Base-by-base conservation (phyloP, 2,888 invertebrate genomes). In the Strigamia transsilvanica region DNA sequence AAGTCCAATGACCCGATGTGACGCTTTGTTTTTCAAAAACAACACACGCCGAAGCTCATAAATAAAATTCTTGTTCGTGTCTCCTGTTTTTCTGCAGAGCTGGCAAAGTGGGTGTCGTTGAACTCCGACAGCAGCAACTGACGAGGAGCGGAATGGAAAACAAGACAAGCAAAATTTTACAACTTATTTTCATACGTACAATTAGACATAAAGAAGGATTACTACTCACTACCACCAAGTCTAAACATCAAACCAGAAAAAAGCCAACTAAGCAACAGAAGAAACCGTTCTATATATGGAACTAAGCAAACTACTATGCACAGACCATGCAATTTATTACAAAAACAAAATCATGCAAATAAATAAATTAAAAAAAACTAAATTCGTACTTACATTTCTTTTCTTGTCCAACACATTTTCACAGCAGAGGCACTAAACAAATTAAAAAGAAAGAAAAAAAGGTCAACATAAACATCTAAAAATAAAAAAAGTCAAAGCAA, bases 101-200 rank as follows among this genome's bases (percentile, higher is more conserved):
- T 27, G 32, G 32, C 7, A 73, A 73, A 73, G 32, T 27, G 23
- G 27, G n/a, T 32, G 32, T 23, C 73, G 27, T 73, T 27, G 73
- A 23, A 23, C 73, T 73, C 73, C 73, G 23, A 73, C 7, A 73
- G 23, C 23, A 23, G 73, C 73, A 27, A 73, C 73, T 73, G 73
- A 73, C 73, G 73, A 32, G 46, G 46, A 46, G 10, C 46, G 46
- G 15, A 15, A 46, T 6, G 46, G 10, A 46, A 46, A 46, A 46
- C 46, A 46, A 46, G 46, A 46, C 46, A 3, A 46, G 34, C 46
- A 46, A 46, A 46, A 46, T 46, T 46, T 46, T 46, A 46, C 46
- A 13, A 46, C 46, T 46, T 46, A 46, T 46, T 46, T 46, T 46
- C 46, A 46, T 46, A 46, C 46, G 46, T 46, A 46, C 7, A 46